These are phyloP conservation scores for Corydoras maculifer DNA, from an alignment of 2,113 vertebrate genomes.

Conservation along the genomic window DNA sequence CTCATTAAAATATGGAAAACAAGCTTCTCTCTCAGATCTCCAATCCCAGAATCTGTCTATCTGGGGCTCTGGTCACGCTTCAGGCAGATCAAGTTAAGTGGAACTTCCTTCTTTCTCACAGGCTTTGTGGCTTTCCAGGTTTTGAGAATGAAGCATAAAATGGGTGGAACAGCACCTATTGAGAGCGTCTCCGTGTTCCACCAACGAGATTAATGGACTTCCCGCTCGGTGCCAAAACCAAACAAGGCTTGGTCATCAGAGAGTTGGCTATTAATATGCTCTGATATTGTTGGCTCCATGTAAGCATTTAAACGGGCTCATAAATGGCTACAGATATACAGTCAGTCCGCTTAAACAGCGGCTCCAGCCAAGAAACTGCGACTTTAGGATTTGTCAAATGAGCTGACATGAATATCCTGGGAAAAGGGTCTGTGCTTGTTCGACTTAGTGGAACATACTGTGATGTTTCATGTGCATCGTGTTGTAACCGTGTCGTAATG, in stretches of 20 bases:
- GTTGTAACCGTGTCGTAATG: no score
- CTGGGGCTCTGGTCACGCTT: conserved; percentile 29
- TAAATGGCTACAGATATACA: conserved; percentile 26
- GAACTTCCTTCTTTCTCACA: conserved; percentile 48
- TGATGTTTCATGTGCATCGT: no score
- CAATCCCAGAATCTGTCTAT: conserved; percentile 31
- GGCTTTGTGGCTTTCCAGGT: conserved; percentile 35
- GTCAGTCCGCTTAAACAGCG: conserved; percentile 27
- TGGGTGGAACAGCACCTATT: conserved; percentile 37
- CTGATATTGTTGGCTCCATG: conserved; percentile 52
- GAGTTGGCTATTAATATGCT: conserved; percentile 45
- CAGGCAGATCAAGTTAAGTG: conserved; percentile 32
- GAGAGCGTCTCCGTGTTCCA: conserved; percentile 37
- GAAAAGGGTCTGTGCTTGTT: no score
- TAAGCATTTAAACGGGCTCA: conserved; percentile 30
- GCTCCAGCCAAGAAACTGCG: no score
- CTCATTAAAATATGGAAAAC: conserved; percentile 1
- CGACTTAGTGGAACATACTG: no score
- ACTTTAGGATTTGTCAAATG: no score
- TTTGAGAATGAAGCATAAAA: conserved; percentile 49
- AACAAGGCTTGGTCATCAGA: conserved; percentile 43
- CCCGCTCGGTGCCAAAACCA: conserved; percentile 44
- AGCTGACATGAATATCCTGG: no score
- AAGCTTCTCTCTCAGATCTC: conserved; percentile 1
- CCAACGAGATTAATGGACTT: conserved; percentile 44